phyloP scores from a whole-genome alignment of 2,888 invertebrate species.

The Oscheius sp. region DNA sequence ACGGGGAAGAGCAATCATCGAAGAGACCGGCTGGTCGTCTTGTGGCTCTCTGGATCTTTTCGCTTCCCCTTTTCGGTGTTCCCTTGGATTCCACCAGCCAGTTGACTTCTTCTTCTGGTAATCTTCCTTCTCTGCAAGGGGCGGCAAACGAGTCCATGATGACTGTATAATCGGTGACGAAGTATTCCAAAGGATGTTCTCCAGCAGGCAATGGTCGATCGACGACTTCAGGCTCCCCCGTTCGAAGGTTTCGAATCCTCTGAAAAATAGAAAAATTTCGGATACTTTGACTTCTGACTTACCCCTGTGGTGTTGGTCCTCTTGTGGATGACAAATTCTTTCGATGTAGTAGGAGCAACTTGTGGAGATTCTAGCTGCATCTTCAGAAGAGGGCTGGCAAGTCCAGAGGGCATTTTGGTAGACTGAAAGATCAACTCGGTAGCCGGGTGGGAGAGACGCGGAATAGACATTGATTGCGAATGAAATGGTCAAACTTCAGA shows the following conservation, averaged over 20 bases:
- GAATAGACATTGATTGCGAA: too few relatives aligned
- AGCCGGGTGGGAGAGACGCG: too few relatives aligned
- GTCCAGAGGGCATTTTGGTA: too few relatives aligned
- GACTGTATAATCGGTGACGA: neutral
- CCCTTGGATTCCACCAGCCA: neutral
- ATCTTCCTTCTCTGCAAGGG: neutral
- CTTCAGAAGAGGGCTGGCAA: too few relatives aligned
- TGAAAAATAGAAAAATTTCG: neutral
- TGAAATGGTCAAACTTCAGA: too few relatives aligned
- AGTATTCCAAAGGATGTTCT: constrained; percentile 3
- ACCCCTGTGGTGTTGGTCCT: neutral
- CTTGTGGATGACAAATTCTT: neutral
- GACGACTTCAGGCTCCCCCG: neutral
- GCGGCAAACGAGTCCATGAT: neutral
- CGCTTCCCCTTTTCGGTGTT: constrained; percentile 9
- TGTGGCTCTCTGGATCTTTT: neutral
- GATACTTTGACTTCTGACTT: neutral
- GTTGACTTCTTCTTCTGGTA: constrained; percentile 13
- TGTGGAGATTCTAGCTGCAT: too few relatives aligned
- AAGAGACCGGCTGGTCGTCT: neutral
- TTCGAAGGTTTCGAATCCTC: constrained; percentile 6
- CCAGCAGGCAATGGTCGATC: neutral
- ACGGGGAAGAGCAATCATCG: neutral
- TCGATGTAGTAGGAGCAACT: too few relatives aligned
- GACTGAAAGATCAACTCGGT: too few relatives aligned